These are phyloP conservation scores for Lypha dubia DNA, from an alignment of 2,888 invertebrate genomes.

Conservation along the genomic window DNA sequence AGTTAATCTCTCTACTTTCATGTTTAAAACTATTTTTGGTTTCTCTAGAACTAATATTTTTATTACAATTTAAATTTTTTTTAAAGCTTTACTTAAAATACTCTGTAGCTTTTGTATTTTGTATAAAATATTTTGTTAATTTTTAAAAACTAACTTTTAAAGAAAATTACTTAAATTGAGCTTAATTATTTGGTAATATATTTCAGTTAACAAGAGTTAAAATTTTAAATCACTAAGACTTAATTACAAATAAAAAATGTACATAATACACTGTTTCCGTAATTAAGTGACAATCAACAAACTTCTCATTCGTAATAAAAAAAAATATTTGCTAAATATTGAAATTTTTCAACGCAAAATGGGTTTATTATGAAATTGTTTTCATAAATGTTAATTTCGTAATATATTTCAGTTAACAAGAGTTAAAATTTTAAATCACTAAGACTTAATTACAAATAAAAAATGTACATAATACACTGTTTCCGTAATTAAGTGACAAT, in stretches of 20 bases:
- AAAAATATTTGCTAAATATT: too few relatives aligned
- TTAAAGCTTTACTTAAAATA: constrained; percentile 40
- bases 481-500: too few relatives aligned
- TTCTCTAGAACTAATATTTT: background rate
- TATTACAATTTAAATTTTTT: background rate
- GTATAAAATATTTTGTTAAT: constrained; percentile 14
- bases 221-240: constrained; percentile 35
- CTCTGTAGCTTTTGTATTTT: constrained; percentile 34
- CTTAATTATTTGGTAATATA: background rate
- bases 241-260: background rate
- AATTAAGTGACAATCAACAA: too few relatives aligned
- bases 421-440: constrained; percentile 41
- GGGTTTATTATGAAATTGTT: too few relatives aligned
- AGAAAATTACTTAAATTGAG: constrained; percentile 12
- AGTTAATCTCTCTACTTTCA: background rate
- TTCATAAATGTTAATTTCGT: too few relatives aligned
- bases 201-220: constrained; percentile 46
- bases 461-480: background rate
- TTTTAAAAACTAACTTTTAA: constrained; percentile 1
- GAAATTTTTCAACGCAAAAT: too few relatives aligned
- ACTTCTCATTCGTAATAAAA: too few relatives aligned
- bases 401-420: constrained; percentile 25
- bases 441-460: constrained; percentile 17
- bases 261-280: too few relatives aligned
- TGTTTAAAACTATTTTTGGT: background rate